Percentiles rank a stretch among this genome's conserved stretches.
These are phyloP conservation scores for Coranthus polyacanthus DNA, from an alignment of 2,797 vertebrate genomes.

Conservation along the genomic window DNA sequence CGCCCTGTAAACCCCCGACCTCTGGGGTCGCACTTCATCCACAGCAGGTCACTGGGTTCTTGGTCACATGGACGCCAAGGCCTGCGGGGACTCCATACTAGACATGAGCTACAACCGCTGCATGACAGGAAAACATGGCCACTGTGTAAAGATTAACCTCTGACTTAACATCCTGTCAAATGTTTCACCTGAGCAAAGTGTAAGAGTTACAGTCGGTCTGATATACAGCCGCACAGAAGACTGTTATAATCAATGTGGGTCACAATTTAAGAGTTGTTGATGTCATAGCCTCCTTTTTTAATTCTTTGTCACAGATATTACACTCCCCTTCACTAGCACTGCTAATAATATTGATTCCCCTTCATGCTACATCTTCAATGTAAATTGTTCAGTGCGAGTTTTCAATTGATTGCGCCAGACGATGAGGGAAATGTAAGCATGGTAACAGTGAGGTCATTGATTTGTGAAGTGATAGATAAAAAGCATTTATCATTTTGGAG, in stretches of 20 bases:
- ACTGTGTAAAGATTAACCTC: conserved; percentile 70
- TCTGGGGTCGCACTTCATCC: conserved; percentile 66
- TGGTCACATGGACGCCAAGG: conserved; percentile 41
- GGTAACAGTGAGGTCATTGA: conserved; percentile 75
- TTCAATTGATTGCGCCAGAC: conserved; percentile 62
- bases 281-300: conserved; percentile 28
- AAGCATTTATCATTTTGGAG: conserved; percentile 77
- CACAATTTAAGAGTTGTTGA: conserved; percentile 17
- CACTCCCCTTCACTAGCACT: conserved; percentile 55
- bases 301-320: conserved; percentile 30
- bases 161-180: conserved; percentile 61
- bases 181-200: conserved; percentile 40
- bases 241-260: conserved; percentile 29
- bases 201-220: conserved; percentile 50
- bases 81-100: conserved; percentile 33
- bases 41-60: conserved; percentile 61
- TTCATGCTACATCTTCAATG: conserved; percentile 68
- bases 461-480: conserved; percentile 76
- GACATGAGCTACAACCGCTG: conserved; percentile 54
- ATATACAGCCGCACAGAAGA: conserved; percentile 34
- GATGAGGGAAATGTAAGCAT: conserved; percentile 72
- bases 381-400: conserved; percentile 64
- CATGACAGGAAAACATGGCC: conserved; percentile 64
- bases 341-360: conserved; percentile 71
- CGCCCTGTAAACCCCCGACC: conserved; percentile 61